These are phyloP conservation scores for Gymnoscopelus braueri DNA, from an alignment of 2,797 vertebrate genomes.

Conservation along the genomic window DNA sequence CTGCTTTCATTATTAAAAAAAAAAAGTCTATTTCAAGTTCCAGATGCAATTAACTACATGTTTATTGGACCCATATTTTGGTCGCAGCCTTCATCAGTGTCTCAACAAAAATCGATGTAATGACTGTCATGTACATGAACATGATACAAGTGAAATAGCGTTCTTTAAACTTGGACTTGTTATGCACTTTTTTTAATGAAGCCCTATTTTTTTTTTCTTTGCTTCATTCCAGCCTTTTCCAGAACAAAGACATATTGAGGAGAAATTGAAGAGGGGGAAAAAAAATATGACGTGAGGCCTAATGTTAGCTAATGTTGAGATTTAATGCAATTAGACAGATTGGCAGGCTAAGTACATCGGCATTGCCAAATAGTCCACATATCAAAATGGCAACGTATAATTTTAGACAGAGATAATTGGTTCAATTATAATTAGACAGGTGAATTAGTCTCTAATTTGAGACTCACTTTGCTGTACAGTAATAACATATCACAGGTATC, in stretches of 20 bases:
- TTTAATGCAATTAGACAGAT: background rate
- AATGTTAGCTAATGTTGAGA: background rate
- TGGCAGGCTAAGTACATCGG: constrained; percentile 6
- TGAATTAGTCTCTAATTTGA: constrained; percentile 84
- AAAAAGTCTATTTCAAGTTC: no score
- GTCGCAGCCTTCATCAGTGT: no score
- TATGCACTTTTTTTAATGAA: background rate
- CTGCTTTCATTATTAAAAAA: no score
- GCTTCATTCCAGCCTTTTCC: background rate
- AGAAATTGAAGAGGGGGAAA: background rate
- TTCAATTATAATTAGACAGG: constrained; percentile 75
- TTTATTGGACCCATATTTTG: no score
- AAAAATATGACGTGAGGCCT: background rate
- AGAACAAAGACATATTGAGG: constrained; percentile 3
- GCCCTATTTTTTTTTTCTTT: background rate
- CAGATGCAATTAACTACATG: no score
- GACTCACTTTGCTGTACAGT: constrained; percentile 84
- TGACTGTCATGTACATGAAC: background rate
- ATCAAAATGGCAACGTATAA: constrained; percentile 19
- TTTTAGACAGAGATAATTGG: constrained; percentile 36
- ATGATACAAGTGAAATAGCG: background rate
- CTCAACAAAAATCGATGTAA: no score
- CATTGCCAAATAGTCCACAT: constrained; percentile 44
- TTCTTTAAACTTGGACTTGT: background rate
- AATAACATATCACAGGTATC: constrained; percentile 87